Conservation (phyloP, 2,113 vertebrate genomes). For the Lanius collurio region DNA sequence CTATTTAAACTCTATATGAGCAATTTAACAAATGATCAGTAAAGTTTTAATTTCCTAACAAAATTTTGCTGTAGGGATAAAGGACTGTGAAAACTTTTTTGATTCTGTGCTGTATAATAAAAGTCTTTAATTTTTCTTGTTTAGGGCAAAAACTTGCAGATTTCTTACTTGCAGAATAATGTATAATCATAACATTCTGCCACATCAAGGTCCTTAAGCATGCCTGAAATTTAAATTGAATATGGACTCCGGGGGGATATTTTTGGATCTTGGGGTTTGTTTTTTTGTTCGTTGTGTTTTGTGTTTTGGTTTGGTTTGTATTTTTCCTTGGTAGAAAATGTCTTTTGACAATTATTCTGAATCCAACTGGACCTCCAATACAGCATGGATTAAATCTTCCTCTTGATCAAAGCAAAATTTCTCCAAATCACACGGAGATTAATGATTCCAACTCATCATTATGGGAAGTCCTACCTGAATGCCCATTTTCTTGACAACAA, state of each 20-base stretch:
- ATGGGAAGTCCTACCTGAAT: background rate
- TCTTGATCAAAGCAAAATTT: background rate
- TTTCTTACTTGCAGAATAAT: background rate
- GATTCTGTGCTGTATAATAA: background rate
- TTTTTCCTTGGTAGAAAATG: background rate
- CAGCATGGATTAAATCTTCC: background rate
- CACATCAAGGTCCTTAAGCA: background rate
- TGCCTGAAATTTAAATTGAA: background rate
- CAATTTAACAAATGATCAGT: background rate
- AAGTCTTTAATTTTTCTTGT: background rate
- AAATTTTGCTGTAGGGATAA: background rate
- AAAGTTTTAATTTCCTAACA: background rate
- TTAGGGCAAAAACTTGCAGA: background rate
- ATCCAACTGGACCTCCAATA: background rate
- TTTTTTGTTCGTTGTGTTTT: background rate
- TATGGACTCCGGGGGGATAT: background rate
- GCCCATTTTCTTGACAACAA: background rate
- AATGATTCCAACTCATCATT: background rate
- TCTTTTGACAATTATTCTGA: background rate
- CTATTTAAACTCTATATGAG: background rate
- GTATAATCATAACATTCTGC: background rate
- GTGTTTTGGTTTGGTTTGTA: background rate
- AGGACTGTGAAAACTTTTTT: background rate
- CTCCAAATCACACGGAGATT: background rate
- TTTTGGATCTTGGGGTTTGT: background rate